phyloP scores from a whole-genome alignment of 2,113 vertebrate species.

The Lophotis ruficrista region DNA sequence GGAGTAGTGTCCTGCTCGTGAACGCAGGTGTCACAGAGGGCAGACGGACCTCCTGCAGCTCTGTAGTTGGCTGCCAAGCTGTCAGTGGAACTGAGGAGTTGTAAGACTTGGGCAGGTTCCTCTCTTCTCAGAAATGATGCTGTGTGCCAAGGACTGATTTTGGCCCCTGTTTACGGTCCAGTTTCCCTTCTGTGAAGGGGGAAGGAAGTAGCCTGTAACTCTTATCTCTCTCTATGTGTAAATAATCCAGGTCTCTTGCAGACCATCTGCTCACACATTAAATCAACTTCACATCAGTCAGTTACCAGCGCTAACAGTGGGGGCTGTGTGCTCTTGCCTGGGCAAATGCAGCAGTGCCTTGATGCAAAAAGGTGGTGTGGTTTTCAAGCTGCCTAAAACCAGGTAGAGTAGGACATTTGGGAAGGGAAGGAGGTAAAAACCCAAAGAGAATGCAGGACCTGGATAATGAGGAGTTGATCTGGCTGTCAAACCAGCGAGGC shows the following conservation, averaged over 20 bases:
- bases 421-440: background rate
- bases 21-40: background rate
- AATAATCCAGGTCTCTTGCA: background rate
- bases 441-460: background rate
- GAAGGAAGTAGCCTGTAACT: constrained; percentile 41
- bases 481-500: background rate
- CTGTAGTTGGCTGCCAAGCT: background rate
- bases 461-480: background rate
- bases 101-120: background rate
- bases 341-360: background rate
- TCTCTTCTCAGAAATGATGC: background rate
- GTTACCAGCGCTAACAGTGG: background rate
- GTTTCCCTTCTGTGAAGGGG: constrained; percentile 31
- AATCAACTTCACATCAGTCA: background rate
- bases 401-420: background rate
- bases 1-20: background rate
- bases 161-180: background rate
- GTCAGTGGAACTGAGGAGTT: background rate
- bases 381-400: background rate
- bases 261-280: background rate
- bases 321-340: background rate
- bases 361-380: background rate
- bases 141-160: background rate
- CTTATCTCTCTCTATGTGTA: background rate
- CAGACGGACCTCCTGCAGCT: background rate